Evolutionary conservation across 2,888 invertebrate genomes (phyloP), one percentile per base, ranked within the genome.

Genomic region (Oscheius sp.): DNA sequence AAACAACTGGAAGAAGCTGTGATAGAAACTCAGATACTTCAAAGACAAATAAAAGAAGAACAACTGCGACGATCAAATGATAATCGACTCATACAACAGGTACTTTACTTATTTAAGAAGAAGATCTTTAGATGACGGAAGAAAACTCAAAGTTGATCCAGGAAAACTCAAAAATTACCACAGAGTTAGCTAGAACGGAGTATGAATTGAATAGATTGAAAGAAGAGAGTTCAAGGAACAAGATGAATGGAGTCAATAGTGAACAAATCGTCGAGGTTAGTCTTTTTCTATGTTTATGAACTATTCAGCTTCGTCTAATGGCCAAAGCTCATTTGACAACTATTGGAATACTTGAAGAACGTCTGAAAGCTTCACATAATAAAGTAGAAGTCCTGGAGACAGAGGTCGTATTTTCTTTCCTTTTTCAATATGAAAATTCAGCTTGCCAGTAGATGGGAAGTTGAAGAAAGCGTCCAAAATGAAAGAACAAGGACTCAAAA

Each of bases 401-500:
- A 57, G 64, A 71, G 62, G 74, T 72, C 8, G 30, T 62, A 4
- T 33, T 12, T 17, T n/a, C 9, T 24, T 24, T 24, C 24, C 5
- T 20, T 6, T 12, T 4, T 4, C 20, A 24, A 47, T 22, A 47
- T 22, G 20, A 24, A 51, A 0, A 63, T 68, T 24, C 64, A 78
- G 71, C 47, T 80, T 14, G 24, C 64, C n/a, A 74, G 77, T 4
- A 61, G 72, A 8, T 79, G 77, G 22, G 69, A 67, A 24, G 70
- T 54, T 36, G 82, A 81, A 20, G 75, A 73, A 6, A 72, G 72
- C 9, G 36, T 62, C 17, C 71, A 70, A n/a, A 66, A 75, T 5
- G 72, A 77, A 62, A 69, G 79, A 32, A 41, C 24, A 14, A 70
- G 80, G n/a, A 72, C 80, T 6, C 81, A 82, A 57, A 73, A 79